phyloP scores from a whole-genome alignment of 2,888 invertebrate species.

The Aethes cnicana region DNA sequence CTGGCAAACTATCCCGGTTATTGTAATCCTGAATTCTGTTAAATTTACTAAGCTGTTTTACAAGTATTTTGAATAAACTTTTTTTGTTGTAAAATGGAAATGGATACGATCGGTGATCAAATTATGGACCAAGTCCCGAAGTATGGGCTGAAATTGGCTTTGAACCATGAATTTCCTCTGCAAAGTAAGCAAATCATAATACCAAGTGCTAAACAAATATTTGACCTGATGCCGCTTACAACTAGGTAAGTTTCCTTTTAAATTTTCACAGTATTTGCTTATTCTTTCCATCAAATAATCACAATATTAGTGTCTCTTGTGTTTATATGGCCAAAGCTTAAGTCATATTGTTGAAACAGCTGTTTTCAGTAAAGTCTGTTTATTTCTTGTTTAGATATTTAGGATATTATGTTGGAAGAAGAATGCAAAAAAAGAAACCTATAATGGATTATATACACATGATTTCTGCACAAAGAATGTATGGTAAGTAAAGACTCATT shows the following conservation, averaged over 20 bases:
- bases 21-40: background rate
- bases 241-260: slow-evolving; percentile 81
- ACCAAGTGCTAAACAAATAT: slow-evolving; percentile 86
- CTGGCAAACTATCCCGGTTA: background rate
- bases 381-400: slow-evolving; percentile 87
- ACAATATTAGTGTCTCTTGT: no score
- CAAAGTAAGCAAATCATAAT: slow-evolving; percentile 85
- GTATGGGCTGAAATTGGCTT: slow-evolving; percentile 87
- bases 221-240: slow-evolving; percentile 86
- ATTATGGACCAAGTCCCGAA: slow-evolving; percentile 76
- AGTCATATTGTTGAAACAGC: background rate
- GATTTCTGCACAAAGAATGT: slow-evolving; percentile 90
- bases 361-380: background rate
- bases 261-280: no score
- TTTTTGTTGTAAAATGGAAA: slow-evolving; percentile 22
- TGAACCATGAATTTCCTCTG: slow-evolving; percentile 89
- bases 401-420: slow-evolving; percentile 85
- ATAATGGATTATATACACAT: slow-evolving; percentile 91
- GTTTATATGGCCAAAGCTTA: no score
- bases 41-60: slow-evolving; percentile 8
- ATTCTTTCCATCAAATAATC: no score
- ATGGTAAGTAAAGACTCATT: slow-evolving; percentile 82
- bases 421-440: slow-evolving; percentile 84
- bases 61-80: background rate
- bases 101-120: slow-evolving; percentile 39